phyloP scores from a whole-genome alignment of 2,113 vertebrate species.

The Syngnathoides biaculeatus region DNA sequence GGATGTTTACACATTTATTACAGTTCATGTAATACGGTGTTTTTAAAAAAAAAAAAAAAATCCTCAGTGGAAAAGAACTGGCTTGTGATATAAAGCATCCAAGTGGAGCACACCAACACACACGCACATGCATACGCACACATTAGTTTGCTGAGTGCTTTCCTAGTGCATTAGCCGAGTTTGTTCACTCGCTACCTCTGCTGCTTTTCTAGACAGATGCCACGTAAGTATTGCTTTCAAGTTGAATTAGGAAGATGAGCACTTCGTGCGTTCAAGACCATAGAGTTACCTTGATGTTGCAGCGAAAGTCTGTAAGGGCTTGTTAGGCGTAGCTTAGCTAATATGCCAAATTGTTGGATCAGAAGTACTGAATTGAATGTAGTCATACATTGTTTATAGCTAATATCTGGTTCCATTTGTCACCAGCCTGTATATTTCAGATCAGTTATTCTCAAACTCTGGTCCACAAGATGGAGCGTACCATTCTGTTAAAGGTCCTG shows the following conservation, averaged over 20 bases:
- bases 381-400: no score
- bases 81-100: not conserved
- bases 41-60: not conserved
- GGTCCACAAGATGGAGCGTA: no score
- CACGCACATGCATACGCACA: not conserved
- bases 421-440: no score
- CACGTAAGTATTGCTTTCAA: constrained; percentile 2
- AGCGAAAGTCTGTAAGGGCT: constrained; percentile 17
- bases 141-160: not conserved
- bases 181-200: not conserved
- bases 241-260: constrained; percentile 21
- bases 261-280: not conserved
- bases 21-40: not conserved
- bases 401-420: no score
- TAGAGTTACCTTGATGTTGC: constrained; percentile 29
- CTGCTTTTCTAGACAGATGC: constrained; percentile 25
- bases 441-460: no score
- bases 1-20: not conserved
- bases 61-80: not conserved
- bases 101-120: not conserved
- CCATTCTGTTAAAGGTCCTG: no score
- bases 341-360: not conserved
- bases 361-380: not conserved
- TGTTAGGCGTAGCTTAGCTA: not conserved
- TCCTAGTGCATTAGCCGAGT: constrained; percentile 1